Evolutionary conservation across 2,888 invertebrate species (phyloP).

Genomic region (Dryomyza anilis): DNA sequence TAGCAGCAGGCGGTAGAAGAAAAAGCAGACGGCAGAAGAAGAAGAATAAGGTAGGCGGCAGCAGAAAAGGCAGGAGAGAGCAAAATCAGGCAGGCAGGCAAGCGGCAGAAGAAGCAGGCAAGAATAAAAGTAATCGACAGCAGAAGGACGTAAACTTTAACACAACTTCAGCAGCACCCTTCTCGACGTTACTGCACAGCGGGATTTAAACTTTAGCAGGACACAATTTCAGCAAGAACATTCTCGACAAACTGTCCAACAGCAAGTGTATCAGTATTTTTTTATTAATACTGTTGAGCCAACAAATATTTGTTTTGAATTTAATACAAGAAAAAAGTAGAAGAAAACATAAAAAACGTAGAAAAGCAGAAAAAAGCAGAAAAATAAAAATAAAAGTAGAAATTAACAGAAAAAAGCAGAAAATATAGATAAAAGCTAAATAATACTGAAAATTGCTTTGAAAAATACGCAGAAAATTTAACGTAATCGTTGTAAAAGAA

Average conservation of each 20-base stretch:
- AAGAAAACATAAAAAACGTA: background rate
- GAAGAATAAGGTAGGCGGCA: too few relatives aligned
- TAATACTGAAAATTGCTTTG: too few relatives aligned
- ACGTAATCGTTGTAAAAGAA: too few relatives aligned
- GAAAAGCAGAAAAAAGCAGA: background rate
- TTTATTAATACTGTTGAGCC: background rate
- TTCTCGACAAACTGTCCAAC: background rate
- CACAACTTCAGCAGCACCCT: too few relatives aligned
- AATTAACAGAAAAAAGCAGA: background rate
- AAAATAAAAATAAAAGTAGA: background rate
- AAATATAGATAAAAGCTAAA: background rate
- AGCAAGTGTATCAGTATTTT: background rate
- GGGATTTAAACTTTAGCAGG: too few relatives aligned
- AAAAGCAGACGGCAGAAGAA: too few relatives aligned
- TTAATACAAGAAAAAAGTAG: conserved; percentile 1
- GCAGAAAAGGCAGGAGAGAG: background rate
- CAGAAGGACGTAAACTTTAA: too few relatives aligned
- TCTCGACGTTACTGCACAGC: too few relatives aligned
- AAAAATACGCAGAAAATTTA: too few relatives aligned
- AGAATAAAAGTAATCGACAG: background rate
- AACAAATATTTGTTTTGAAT: conserved; percentile 15
- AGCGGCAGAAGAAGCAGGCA: background rate
- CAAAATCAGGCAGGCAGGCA: background rate
- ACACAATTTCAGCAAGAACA: background rate
- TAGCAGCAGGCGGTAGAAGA: too few relatives aligned